Evolutionary conservation across 2,113 vertebrate genomes (phyloP), one percentile per base, ranked within the genome.

Genomic region (Triplophysa rosa): DNA sequence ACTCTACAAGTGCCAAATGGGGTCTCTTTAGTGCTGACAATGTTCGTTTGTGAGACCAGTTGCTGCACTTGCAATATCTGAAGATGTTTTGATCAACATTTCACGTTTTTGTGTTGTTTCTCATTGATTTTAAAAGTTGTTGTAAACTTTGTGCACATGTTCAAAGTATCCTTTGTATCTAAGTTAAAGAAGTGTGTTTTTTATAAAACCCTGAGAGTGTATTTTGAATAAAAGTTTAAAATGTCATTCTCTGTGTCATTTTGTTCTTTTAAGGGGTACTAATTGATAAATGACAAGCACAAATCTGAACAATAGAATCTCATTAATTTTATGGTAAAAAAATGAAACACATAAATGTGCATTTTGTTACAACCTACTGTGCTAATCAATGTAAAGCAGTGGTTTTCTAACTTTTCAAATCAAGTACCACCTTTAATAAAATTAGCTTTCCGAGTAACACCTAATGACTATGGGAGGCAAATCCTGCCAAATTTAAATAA

Each of bases 171-270:
- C 4, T 11, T 76, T 76, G 29, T 33, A 33, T 84, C 75, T 69
- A 77, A 37, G 84, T 88, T 77, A 26, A 82, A 79, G 40, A 59
- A 67, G 33, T 12, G n/a, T 45, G 82, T 81, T 88, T 92, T 83
- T 92, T 89, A 37, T 12, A 80, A 89, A 82, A 90, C 87, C 86
- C 21, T 54, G 89, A 88, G 89, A 88, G 90, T 90, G 85, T 1
- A 0, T 88, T 89, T 90, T 87, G 64, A 91, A 79, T 85, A 81
- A 89, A 80, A n/a, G 13, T 63, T 62, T 1, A 58, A 81, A 81
- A 86, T 59, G n/a, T 6, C 19, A 4, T 8, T 42, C 16, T 59
- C 8, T 42, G 70, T 17, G 4, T 61, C 1, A 19, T 64, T 5
- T 68, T 54, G 62, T 62, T 74, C 4, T 47, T 74, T 47, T 14